Evolutionary conservation across 2,113 vertebrate genomes (phyloP).

Genomic region (Channa argus): DNA sequence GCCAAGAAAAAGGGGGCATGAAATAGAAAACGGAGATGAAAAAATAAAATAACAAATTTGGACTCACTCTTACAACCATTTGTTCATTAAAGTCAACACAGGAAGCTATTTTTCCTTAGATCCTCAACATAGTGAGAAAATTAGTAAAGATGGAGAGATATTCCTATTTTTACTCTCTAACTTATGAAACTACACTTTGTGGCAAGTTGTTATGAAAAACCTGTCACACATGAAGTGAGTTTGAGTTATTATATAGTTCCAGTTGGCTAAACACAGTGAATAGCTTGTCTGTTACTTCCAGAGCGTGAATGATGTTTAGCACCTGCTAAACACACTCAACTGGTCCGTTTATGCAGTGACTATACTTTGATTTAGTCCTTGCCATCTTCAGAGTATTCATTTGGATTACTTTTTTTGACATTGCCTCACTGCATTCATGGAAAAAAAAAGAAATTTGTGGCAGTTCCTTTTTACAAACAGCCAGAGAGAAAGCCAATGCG

Average conservation of each 20-base stretch:
- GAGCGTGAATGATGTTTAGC: conserved; percentile 39
- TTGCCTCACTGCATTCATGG: conserved; percentile 21
- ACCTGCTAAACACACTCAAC: conserved; percentile 38
- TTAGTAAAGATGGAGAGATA: too few relatives aligned
- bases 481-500: conserved; percentile 19
- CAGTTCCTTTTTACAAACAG: conserved; percentile 40
- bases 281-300: conserved; percentile 28
- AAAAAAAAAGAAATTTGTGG: conserved; percentile 21
- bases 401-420: conserved; percentile 39
- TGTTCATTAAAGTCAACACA: conserved; percentile 5
- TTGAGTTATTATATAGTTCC: conserved; percentile 35
- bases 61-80: background rate
- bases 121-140: too few relatives aligned
- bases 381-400: conserved; percentile 33
- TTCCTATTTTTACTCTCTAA: background rate
- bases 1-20: conserved; percentile 7
- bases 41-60: too few relatives aligned
- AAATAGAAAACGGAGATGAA: background rate
- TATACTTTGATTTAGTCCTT: conserved; percentile 41
- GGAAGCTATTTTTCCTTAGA: too few relatives aligned
- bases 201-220: background rate
- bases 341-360: conserved; percentile 34
- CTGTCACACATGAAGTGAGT: conserved; percentile 10
- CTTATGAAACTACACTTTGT: conserved; percentile 4
- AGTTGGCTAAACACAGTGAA: conserved; percentile 31